Base-by-base conservation (phyloP, 2,113 vertebrate genomes). In the Bungarus multicinctus region DNA sequence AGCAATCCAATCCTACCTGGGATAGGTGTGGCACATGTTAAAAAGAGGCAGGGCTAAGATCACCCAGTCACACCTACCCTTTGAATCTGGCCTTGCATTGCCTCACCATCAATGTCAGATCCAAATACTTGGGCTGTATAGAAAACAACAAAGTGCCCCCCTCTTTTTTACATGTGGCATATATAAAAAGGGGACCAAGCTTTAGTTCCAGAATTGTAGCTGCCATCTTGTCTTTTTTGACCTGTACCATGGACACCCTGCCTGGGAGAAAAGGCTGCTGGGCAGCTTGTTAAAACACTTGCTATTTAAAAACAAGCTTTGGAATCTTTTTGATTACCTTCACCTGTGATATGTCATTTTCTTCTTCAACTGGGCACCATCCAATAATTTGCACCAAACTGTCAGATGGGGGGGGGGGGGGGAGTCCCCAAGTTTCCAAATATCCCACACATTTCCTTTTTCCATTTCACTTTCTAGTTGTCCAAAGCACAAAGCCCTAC, bases 401-500 rank as follows among this genome's bases (percentile, higher is more conserved):
- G 16, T 47, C 92, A 81, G 0, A 0, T 93, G n/a, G 90, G 89
- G 94, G 10, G 34, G 8, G 34, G 8, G 7, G 47, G 53, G n/a
- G 53, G n/a, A 93, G 34, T 91, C 22, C 54, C 20, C 30, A 34
- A 23, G 69, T 55, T 89, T 23, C 30, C 30, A 89, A n/a, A 89
- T 85, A 47, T 93, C 94, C 95, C 86, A 95, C 34, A 57, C 95
- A 96, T 94, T 85, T 94, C 94, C 93, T 91, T 60, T 89, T 94
- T 23, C 20, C 34, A 47, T 94, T 91, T 60, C 87, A 81, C 94
- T 58, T 23, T 22, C 64, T 34, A 39, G 91, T 92, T 89, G 53
- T 57, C 54, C 53, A 89, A 92, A 94, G 94, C 93, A 53, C 81
- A 93, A 97, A 96, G 89, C 96, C 95, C 94, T 94, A 94, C 58